Conservation (phyloP, 2,113 vertebrate species). For the Epinephelus moara region DNA sequence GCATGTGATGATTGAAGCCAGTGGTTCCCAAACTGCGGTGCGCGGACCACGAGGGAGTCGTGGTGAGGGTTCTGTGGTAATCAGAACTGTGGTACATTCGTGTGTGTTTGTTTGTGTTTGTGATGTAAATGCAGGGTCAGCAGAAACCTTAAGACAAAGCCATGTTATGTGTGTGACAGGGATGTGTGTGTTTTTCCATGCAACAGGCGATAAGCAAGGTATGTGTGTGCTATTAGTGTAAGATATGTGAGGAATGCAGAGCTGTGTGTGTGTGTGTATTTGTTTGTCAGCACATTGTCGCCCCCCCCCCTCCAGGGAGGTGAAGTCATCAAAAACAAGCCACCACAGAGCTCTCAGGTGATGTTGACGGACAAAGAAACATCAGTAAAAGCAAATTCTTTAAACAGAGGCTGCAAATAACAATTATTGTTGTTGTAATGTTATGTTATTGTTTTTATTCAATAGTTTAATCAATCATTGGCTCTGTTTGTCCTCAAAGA, state of each 20-base stretch:
- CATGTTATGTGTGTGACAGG: constrained; percentile 23
- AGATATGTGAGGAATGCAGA: constrained; percentile 72
- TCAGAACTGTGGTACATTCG: background rate
- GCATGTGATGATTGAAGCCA: background rate
- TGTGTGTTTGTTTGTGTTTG: constrained; percentile 9
- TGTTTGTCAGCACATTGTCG: constrained; percentile 72
- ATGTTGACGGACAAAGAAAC: constrained; percentile 62
- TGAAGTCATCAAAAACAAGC: constrained; percentile 68
- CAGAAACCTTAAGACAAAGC: constrained; percentile 57
- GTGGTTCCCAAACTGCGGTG: constrained; percentile 4
- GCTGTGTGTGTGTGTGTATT: constrained; percentile 41
- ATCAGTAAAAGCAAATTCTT: constrained; percentile 46
- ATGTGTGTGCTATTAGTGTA: constrained; percentile 51
- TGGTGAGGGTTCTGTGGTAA: background rate
- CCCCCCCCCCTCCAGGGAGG: constrained; percentile 29
- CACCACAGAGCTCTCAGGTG: constrained; percentile 62
- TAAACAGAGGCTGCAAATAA: background rate
- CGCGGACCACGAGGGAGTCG: background rate
- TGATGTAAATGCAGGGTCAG: constrained; percentile 45
- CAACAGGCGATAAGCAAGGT: constrained; percentile 38
- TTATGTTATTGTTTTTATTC: background rate
- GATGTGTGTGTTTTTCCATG: constrained; percentile 40
- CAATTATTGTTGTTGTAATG: background rate
- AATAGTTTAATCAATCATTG: background rate
- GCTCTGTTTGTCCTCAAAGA: background rate